phyloP scores from a whole-genome alignment of 2,113 vertebrate genomes.

The Lepidothrix coronata region DNA sequence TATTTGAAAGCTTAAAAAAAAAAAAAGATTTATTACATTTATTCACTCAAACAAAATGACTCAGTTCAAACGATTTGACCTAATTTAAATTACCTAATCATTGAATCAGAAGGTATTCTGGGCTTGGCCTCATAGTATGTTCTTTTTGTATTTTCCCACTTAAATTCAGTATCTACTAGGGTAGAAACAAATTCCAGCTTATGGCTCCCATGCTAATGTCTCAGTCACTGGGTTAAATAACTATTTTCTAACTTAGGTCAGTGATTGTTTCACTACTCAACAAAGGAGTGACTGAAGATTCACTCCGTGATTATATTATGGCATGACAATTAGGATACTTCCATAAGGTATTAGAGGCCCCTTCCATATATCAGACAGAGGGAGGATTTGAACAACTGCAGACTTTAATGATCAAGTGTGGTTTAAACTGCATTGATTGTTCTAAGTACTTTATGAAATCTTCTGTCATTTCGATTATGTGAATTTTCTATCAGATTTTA shows the following conservation, averaged over 20 bases:
- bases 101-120: neutral
- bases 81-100: neutral
- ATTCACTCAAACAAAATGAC: neutral
- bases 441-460: neutral
- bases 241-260: neutral
- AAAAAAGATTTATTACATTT: neutral
- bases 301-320: neutral
- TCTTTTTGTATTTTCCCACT: neutral
- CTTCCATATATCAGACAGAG: neutral
- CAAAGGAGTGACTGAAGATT: neutral
- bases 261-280: neutral
- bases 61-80: neutral
- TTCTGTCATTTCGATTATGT: neutral
- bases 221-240: neutral
- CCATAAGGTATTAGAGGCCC: neutral
- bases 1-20: neutral
- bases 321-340: neutral
- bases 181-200: neutral
- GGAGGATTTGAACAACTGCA: neutral
- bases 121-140: neutral
- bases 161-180: neutral
- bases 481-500: neutral
- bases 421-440: neutral
- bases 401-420: neutral
- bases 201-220: neutral